phyloP scores from a whole-genome alignment of 2,888 invertebrate species.

The Dendrolimus houi region DNA sequence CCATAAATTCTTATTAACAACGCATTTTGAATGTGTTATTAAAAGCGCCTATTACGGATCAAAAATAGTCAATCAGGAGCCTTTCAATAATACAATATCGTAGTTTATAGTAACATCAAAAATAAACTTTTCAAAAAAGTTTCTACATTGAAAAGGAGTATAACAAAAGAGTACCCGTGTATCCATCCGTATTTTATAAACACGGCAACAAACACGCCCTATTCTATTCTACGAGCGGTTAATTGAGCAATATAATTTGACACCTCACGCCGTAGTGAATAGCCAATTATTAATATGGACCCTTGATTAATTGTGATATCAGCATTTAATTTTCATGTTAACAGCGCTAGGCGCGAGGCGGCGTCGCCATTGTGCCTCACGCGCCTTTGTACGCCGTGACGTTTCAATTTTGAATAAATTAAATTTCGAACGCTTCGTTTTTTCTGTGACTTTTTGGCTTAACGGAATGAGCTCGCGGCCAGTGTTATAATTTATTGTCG shows the following conservation, averaged over 20 bases:
- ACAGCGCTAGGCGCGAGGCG: constrained; percentile 50
- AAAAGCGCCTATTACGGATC: not conserved
- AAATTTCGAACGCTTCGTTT: constrained; percentile 76
- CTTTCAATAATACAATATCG: not conserved
- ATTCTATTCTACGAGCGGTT: constrained; percentile 66
- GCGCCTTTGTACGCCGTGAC: constrained; percentile 69
- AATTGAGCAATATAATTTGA: constrained; percentile 76
- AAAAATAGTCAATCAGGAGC: not conserved
- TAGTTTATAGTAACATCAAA: not conserved
- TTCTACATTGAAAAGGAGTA: not conserved
- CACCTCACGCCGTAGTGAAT: constrained; percentile 71
- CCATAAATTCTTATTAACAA: too few relatives aligned
- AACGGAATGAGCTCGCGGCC: constrained; percentile 59
- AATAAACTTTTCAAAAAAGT: not conserved
- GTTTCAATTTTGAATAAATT: constrained; percentile 77
- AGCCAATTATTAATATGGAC: constrained; percentile 75
- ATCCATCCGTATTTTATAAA: constrained; percentile 39
- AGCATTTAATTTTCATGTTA: constrained; percentile 77
- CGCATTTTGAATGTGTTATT: too few relatives aligned
- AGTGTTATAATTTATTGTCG: constrained; percentile 67
- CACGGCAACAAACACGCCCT: constrained; percentile 51
- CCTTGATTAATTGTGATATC: constrained; percentile 77
- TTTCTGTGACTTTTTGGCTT: constrained; percentile 55
- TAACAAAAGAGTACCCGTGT: not conserved
- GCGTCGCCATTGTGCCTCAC: constrained; percentile 57